Evolutionary conservation across 2,888 invertebrate species (phyloP).

Genomic region (Agrochola litura): DNA sequence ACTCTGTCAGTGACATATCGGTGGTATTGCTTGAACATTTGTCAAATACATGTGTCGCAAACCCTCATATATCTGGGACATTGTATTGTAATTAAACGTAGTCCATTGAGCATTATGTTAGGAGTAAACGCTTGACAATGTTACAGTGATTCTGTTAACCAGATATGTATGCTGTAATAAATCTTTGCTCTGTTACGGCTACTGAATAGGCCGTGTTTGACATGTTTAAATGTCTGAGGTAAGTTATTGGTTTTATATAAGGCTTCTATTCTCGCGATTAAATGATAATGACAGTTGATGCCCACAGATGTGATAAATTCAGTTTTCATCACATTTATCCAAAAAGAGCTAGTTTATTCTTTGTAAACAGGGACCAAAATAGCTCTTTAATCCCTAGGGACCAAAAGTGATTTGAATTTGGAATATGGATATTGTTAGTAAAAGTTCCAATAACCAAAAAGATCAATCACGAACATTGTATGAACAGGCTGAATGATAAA

Average conservation of each 20-base stretch:
- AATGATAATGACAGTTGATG: too few species aligned
- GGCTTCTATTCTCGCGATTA: neutral
- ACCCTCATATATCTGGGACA: slow-evolving; percentile 82
- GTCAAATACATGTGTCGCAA: slow-evolving; percentile 80
- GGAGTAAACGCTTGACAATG: slow-evolving; percentile 64
- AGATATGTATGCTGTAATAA: slow-evolving; percentile 62
- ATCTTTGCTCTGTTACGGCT: slow-evolving; percentile 52
- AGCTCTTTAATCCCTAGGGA: too few species aligned
- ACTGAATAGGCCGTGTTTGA: slow-evolving; percentile 43
- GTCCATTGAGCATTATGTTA: slow-evolving; percentile 63
- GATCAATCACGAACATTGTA: too few species aligned
- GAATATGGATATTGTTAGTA: too few species aligned
- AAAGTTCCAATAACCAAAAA: too few species aligned
- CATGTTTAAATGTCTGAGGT: slow-evolving; percentile 37
- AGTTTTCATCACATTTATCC: neutral
- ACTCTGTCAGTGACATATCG: slow-evolving; percentile 79
- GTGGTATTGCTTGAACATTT: slow-evolving; percentile 83
- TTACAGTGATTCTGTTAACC: slow-evolving; percentile 61
- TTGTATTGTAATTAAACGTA: slow-evolving; percentile 78
- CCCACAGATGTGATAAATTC: neutral
- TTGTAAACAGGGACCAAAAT: too few species aligned
- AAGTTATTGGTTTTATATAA: slow-evolving; percentile 28
- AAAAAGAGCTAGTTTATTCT: too few species aligned
- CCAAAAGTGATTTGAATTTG: too few species aligned
- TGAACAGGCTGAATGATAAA: too few species aligned